Percentiles rank a stretch among this genome's conserved stretches.
phyloP scores from a whole-genome alignment of 2,888 invertebrate species.

The Reticulitermes lucifugus region DNA sequence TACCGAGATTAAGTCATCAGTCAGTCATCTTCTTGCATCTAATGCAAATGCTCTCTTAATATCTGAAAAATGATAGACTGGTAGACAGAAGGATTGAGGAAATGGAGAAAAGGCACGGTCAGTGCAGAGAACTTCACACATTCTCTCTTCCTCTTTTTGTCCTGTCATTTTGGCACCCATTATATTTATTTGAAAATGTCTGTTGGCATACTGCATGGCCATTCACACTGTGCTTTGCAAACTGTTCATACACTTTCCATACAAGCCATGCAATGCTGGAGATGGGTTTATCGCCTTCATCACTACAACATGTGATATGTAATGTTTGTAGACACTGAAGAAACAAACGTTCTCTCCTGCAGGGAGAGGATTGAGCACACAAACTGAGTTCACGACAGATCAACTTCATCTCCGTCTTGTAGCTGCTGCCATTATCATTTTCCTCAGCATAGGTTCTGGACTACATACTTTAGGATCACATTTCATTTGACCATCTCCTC shows the following conservation, averaged over 20 bases:
- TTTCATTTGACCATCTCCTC: conserved; percentile 93
- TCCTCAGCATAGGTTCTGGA: conserved; percentile 89
- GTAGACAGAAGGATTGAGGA: conserved; percentile 34
- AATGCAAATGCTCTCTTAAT: background rate
- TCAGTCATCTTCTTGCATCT: conserved; percentile 11
- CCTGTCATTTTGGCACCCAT: conserved; percentile 51
- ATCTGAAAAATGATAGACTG: conserved; percentile 12
- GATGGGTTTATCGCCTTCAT: conserved; percentile 1
- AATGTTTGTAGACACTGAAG: background rate
- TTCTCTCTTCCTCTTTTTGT: conserved; percentile 39
- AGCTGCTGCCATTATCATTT: conserved; percentile 86
- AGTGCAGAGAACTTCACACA: conserved; percentile 4
- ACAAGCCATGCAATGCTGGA: background rate
- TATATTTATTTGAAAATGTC: background rate
- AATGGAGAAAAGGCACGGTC: conserved; percentile 32
- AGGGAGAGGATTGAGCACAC: conserved; percentile 43
- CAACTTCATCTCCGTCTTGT: conserved; percentile 56
- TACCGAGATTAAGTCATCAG: background rate
- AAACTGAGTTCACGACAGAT: background rate
- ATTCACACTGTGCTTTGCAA: background rate
- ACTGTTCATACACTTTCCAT: background rate
- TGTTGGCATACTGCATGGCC: background rate
- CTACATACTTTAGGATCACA: conserved; percentile 92
- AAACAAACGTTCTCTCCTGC: background rate
- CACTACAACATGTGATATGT: background rate